Evolutionary conservation across 1,140 invertebrate species (phyloP).

Genomic region (Drosophila santomea): DNA sequence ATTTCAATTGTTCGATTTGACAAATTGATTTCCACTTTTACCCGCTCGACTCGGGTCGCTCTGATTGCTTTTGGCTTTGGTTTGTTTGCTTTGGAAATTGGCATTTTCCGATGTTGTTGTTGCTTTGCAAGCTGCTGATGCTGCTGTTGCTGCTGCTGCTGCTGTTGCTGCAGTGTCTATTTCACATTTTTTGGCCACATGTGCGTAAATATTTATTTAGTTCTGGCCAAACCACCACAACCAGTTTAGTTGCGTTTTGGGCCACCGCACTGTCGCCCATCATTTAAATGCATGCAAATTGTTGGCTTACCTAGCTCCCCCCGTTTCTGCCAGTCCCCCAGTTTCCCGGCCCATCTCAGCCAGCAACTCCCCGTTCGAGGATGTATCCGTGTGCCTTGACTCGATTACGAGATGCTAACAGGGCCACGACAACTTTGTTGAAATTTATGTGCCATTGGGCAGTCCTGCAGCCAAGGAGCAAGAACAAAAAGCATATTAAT

Average conservation of each 20-base stretch:
- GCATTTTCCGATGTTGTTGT: slow-evolving; percentile 51
- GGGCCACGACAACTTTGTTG: slow-evolving; percentile 55
- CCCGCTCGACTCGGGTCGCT: slow-evolving; percentile 52
- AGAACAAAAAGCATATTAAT: slow-evolving; percentile 68
- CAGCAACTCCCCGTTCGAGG: background rate
- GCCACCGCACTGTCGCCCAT: slow-evolving; percentile 39
- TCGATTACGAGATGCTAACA: slow-evolving; percentile 57
- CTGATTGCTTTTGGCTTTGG: slow-evolving; percentile 73
- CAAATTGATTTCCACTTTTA: slow-evolving; percentile 80
- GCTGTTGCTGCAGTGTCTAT: slow-evolving; percentile 49
- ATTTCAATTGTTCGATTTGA: slow-evolving; percentile 81
- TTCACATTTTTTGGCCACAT: slow-evolving; percentile 75
- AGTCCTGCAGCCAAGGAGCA: slow-evolving; percentile 23
- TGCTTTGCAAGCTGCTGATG: slow-evolving; percentile 2
- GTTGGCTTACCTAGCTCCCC: slow-evolving; percentile 34
- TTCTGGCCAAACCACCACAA: slow-evolving; percentile 55
- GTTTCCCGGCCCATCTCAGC: background rate
- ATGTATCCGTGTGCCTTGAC: slow-evolving; percentile 28
- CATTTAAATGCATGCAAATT: slow-evolving; percentile 80
- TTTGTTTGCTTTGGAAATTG: slow-evolving; percentile 77
- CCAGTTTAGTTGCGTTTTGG: slow-evolving; percentile 43
- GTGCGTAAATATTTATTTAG: slow-evolving; percentile 80
- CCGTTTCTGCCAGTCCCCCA: background rate
- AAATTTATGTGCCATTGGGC: slow-evolving; percentile 78
- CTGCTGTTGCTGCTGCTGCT: background rate